Conservation (phyloP, 2,113 vertebrate genomes). For the Heterocephalus glaber region DNA sequence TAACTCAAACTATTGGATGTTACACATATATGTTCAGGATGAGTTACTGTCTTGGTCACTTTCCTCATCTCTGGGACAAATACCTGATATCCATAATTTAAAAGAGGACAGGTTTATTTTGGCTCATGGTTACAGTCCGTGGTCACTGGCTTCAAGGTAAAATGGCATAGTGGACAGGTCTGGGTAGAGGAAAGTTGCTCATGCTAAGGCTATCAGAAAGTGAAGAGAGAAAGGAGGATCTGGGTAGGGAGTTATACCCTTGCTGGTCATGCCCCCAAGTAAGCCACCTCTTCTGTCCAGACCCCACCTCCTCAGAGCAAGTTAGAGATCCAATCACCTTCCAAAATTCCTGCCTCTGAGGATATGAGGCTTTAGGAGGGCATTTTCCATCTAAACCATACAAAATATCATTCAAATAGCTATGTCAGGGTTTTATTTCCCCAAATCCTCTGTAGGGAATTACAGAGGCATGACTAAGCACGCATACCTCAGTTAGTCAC, state of each 20-base stretch:
- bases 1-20: neutral
- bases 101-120: neutral
- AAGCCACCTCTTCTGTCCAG: neutral
- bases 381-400: neutral
- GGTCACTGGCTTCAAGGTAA: neutral
- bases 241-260: neutral
- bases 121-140: neutral
- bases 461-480: neutral
- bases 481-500: neutral
- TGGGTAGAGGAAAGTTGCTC: neutral
- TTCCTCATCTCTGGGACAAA: neutral
- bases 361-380: neutral
- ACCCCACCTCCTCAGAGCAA: neutral
- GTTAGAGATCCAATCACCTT: neutral
- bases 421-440: constrained; percentile 22
- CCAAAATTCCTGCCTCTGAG: neutral
- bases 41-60: neutral
- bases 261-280: neutral
- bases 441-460: neutral
- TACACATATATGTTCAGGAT: neutral
- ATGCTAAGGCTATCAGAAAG: neutral
- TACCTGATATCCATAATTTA: neutral
- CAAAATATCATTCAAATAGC: neutral
- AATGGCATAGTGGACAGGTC: neutral
- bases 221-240: neutral